A percentile compares a stretch with the other conserved stretches of the same genome.
Conservation (phyloP, 2,797 vertebrate genomes). For the Arctocebus calabarensis region DNA sequence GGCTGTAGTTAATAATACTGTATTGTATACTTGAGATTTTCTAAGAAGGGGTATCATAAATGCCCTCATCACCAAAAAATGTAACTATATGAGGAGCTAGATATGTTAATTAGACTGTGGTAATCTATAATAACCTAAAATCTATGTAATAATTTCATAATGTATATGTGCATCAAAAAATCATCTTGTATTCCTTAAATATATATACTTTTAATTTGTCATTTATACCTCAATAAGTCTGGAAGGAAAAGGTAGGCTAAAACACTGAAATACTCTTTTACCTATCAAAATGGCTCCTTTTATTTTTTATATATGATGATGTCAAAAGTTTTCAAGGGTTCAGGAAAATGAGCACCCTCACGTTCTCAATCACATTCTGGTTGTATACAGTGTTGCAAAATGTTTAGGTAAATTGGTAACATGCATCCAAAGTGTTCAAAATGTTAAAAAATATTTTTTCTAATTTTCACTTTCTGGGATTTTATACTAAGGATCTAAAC, state of each 20-base stretch:
- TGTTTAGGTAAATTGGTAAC: conserved; percentile 27
- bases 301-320: not conserved
- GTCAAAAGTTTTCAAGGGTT: conserved; percentile 34
- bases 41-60: not conserved
- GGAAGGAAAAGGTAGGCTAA: not conserved
- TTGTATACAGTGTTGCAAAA: conserved; percentile 41
- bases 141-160: not conserved
- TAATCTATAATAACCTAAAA: not conserved
- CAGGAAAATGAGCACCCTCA: not conserved
- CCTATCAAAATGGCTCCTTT: conserved; percentile 7
- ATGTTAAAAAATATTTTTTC: conserved; percentile 34
- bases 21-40: not conserved
- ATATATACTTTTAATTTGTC: not conserved
- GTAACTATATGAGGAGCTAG: not conserved
- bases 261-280: conserved; percentile 20
- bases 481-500: conserved; percentile 22
- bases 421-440: not conserved
- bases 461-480: conserved; percentile 27
- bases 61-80: not conserved
- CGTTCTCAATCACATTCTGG: not conserved
- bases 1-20: not conserved
- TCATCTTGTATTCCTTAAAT: not conserved
- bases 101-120: not conserved
- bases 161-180: not conserved
- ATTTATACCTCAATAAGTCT: not conserved